Percentiles rank a stretch among this genome's conserved stretches.
Conservation (phyloP, 1,140 invertebrate species). For the Trichonephila inaurata region DNA sequence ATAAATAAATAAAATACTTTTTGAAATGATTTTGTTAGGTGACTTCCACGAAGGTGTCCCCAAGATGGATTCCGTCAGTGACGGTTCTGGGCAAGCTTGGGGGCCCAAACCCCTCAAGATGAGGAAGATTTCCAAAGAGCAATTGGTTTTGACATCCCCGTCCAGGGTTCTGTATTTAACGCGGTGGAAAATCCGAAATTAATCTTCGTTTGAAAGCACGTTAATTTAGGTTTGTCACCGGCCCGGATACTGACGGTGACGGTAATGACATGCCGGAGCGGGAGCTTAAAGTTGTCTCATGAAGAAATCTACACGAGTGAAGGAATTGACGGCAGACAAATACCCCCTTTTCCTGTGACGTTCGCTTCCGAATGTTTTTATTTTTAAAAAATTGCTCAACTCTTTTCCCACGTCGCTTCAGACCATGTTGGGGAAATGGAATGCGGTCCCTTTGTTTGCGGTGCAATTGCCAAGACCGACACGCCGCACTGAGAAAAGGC, state of each 20-base stretch:
- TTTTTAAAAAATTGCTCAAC: slow-evolving; percentile 68
- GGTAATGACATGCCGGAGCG: slow-evolving; percentile 65
- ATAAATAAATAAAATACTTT: too few species aligned
- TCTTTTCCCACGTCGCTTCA: slow-evolving; percentile 19
- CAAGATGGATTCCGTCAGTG: neutral
- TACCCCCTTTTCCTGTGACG: slow-evolving; percentile 8
- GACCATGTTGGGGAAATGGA: neutral
- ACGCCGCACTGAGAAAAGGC: neutral
- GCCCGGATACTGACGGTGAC: slow-evolving; percentile 69
- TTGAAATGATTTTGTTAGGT: too few species aligned
- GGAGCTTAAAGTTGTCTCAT: slow-evolving; percentile 62
- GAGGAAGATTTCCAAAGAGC: slow-evolving; percentile 29
- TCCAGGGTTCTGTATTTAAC: slow-evolving; percentile 72
- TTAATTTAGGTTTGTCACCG: slow-evolving; percentile 74
- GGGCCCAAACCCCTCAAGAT: slow-evolving; percentile 22
- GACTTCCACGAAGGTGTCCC: too few species aligned
- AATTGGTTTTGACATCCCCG: slow-evolving; percentile 73
- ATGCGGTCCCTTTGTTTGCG: neutral
- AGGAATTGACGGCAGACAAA: slow-evolving; percentile 72
- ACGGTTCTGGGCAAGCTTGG: neutral
- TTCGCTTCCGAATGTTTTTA: slow-evolving; percentile 42
- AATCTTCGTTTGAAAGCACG: slow-evolving; percentile 75
- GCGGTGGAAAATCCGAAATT: slow-evolving; percentile 75
- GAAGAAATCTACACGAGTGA: slow-evolving; percentile 71
- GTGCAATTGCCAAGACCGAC: slow-evolving; percentile 5